Evolutionary conservation across 2,888 invertebrate species (phyloP).

Genomic region (Dromius quadrimaculatus): DNA sequence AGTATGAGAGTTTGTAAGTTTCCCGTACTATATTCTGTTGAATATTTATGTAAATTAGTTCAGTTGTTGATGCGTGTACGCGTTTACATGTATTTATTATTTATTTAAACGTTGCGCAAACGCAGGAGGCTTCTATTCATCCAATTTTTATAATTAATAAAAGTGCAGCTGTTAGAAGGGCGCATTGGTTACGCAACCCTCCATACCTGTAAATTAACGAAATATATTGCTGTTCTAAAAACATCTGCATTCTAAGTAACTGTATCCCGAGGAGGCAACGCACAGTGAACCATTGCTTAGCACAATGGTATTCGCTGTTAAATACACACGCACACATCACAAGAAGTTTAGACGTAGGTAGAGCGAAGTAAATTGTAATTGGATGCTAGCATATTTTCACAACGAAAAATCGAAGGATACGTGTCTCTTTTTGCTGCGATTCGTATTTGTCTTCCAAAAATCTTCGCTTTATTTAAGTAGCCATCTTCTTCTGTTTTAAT

Average conservation of each 20-base stretch:
- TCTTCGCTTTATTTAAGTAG: too few species aligned
- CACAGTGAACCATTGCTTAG: conserved; percentile 21
- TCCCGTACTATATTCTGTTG: neutral
- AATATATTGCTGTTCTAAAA: conserved; percentile 49
- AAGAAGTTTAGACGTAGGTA: conserved; percentile 37
- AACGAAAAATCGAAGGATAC: conserved; percentile 34
- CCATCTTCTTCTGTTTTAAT: too few species aligned
- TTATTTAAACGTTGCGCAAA: neutral
- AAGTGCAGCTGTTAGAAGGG: conserved; percentile 28
- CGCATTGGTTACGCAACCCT: conserved; percentile 47
- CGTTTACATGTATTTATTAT: conserved; percentile 18
- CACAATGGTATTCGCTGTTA: conserved; percentile 47
- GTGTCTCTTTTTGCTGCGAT: conserved; percentile 31
- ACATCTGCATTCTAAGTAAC: conserved; percentile 52
- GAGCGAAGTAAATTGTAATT: conserved; percentile 47
- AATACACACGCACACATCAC: conserved; percentile 27
- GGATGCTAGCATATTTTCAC: conserved; percentile 41
- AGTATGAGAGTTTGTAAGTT: conserved; percentile 1
- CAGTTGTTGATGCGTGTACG: neutral
- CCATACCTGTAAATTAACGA: conserved; percentile 49
- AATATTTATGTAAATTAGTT: conserved; percentile 32
- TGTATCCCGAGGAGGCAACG: conserved; percentile 37
- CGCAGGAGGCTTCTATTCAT: conserved; percentile 26
- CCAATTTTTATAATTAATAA: neutral
- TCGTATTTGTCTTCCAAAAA: conserved; percentile 28